These are phyloP conservation scores for Ctenodactylus gundi DNA, from an alignment of 2,113 vertebrate genomes.

Conservation along the genomic window DNA sequence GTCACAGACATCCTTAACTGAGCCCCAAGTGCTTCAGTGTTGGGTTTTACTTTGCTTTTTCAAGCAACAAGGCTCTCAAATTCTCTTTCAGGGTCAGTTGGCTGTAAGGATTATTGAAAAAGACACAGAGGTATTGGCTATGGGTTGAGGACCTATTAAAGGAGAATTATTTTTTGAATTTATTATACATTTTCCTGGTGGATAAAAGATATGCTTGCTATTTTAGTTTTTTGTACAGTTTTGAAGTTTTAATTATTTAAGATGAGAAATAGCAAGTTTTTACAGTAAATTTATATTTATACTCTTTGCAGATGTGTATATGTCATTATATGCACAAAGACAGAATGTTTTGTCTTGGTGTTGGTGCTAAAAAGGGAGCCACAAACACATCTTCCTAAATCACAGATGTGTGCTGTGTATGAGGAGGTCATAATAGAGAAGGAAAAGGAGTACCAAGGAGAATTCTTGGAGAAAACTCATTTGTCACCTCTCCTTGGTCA, in stretches of 20 bases:
- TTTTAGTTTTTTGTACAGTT: not conserved
- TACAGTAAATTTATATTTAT: not conserved
- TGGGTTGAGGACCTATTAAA: not conserved
- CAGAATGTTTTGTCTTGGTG: not conserved
- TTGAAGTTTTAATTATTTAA: not conserved
- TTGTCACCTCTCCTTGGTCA: slow-evolving; percentile 11
- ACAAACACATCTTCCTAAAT: not conserved
- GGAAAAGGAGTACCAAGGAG: slow-evolving; percentile 29
- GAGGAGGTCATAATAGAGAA: slow-evolving; percentile 13
- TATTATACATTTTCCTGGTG: slow-evolving; percentile 26
- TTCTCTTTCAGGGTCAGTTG: not conserved
- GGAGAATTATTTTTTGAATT: slow-evolving; percentile 24
- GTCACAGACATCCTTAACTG: not conserved
- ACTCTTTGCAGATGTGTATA: not conserved
- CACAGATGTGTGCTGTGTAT: not conserved
- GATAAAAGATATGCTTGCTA: not conserved
- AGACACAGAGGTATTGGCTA: not conserved
- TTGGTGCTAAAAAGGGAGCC: not conserved
- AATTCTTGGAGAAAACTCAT: slow-evolving; percentile 20
- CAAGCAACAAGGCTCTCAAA: not conserved
- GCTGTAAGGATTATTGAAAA: slow-evolving; percentile 16
- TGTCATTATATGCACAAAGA: slow-evolving; percentile 5
- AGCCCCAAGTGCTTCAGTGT: slow-evolving; percentile 25
- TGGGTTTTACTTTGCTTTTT: no score
- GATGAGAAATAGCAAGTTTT: not conserved